phyloP scores from a whole-genome alignment of 1,140 invertebrate species.

The Brachionus rotundiformis region DNA sequence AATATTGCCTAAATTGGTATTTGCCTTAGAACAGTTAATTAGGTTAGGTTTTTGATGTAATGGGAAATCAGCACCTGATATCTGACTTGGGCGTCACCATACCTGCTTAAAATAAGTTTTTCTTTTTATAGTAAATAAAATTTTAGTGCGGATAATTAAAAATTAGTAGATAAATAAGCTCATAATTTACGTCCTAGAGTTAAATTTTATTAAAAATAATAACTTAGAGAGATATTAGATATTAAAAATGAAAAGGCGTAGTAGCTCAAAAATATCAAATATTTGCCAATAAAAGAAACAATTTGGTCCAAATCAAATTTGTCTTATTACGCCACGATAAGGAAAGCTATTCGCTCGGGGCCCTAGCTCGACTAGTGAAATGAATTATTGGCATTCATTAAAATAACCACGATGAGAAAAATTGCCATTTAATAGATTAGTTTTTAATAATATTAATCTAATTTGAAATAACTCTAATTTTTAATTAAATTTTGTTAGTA shows the following conservation, averaged over 20 bases:
- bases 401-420: not conserved
- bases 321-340: not conserved
- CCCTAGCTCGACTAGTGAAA: not conserved
- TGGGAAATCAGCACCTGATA: not conserved
- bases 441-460: slow-evolving; percentile 18
- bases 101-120: not conserved
- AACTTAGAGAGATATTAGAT: not conserved
- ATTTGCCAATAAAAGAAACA: slow-evolving; percentile 5
- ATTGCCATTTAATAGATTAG: not conserved
- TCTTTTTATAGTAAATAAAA: not conserved
- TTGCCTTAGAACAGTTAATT: not conserved
- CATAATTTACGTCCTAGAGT: slow-evolving; percentile 1
- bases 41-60: not conserved
- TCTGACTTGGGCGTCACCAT: not conserved
- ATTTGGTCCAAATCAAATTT: not conserved
- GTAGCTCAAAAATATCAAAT: not conserved
- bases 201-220: not conserved
- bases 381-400: not conserved
- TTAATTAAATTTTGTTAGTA: slow-evolving; percentile 16
- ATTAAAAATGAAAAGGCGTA: not conserved
- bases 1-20: not conserved
- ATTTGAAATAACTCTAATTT: not conserved
- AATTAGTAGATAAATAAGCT: not conserved
- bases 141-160: slow-evolving; percentile 11
- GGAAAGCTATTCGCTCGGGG: not conserved